Conservation (phyloP, 2,113 vertebrate genomes). For the Podilymbus podiceps region DNA sequence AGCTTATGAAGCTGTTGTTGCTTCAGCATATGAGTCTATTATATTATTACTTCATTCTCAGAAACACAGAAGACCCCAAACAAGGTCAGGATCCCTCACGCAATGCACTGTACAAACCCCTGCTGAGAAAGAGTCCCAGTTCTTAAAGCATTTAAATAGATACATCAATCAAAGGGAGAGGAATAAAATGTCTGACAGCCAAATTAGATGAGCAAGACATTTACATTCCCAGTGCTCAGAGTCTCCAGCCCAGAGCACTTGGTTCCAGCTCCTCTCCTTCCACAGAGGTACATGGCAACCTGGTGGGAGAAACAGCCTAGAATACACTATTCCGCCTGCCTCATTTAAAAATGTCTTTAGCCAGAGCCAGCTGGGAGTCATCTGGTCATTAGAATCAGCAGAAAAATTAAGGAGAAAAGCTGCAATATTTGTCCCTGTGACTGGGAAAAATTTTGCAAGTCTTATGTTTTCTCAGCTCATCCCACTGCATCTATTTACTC, state of each 20-base stretch:
- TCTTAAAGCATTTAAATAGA: conserved; percentile 18
- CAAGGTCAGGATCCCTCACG: conserved; percentile 16
- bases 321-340: neutral
- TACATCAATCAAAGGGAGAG: neutral
- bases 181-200: neutral
- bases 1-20: neutral
- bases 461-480: neutral
- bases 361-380: neutral
- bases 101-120: neutral
- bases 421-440: neutral
- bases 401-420: neutral
- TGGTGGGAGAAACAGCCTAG: neutral
- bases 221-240: neutral
- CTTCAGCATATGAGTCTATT: neutral
- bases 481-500: conserved; percentile 1
- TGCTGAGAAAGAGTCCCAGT: neutral
- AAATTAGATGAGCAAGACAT: neutral
- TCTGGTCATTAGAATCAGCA: neutral
- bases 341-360: neutral
- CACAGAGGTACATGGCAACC: neutral
- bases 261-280: neutral
- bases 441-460: neutral
- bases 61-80: neutral
- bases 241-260: neutral
- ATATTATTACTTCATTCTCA: neutral